A percentile compares a stretch with the other conserved stretches of the same genome.
Evolutionary conservation across 2,797 vertebrate species (phyloP).

Genomic region (Ambastaia sidthimunki): DNA sequence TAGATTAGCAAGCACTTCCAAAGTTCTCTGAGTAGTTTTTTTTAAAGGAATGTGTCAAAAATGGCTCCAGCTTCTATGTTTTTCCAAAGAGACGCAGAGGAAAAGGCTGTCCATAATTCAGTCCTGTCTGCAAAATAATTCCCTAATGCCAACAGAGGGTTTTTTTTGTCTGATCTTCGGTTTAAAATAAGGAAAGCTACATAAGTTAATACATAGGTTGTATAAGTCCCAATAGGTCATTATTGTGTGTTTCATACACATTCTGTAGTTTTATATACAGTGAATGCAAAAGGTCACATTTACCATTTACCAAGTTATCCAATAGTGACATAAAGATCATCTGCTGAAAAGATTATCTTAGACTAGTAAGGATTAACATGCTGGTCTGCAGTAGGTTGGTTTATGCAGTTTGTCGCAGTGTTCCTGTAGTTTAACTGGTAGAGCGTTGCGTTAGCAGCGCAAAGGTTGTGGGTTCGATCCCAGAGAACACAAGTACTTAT

Average conservation of each 20-base stretch:
- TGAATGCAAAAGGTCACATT: too few species aligned
- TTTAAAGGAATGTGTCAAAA: conserved; percentile 42
- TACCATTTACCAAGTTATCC: too few species aligned
- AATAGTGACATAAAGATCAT: too few species aligned
- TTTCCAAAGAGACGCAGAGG: conserved; percentile 27
- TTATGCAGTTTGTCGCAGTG: too few species aligned
- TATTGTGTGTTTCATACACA: neutral
- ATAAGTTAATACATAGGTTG: neutral
- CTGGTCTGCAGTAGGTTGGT: too few species aligned
- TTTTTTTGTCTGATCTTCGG: neutral
- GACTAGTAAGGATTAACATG: too few species aligned
- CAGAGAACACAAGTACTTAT: too few species aligned
- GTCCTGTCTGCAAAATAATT: conserved; percentile 19
- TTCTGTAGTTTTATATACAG: neutral
- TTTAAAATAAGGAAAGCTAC: neutral
- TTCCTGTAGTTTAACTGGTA: too few species aligned
- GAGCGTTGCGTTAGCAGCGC: too few species aligned
- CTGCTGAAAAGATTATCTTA: too few species aligned
- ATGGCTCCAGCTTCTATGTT: conserved; percentile 10
- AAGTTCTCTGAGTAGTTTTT: conserved; percentile 18
- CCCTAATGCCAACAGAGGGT: neutral
- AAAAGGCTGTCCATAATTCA: conserved; percentile 12
- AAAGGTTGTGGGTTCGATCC: too few species aligned
- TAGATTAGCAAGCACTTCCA: conserved; percentile 53
- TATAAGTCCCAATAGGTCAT: neutral